A percentile compares a stretch with the other conserved stretches of the same genome.
These are phyloP conservation scores for Mastomys natalensis DNA, from an alignment of 2,113 vertebrate genomes.

Conservation along the genomic window DNA sequence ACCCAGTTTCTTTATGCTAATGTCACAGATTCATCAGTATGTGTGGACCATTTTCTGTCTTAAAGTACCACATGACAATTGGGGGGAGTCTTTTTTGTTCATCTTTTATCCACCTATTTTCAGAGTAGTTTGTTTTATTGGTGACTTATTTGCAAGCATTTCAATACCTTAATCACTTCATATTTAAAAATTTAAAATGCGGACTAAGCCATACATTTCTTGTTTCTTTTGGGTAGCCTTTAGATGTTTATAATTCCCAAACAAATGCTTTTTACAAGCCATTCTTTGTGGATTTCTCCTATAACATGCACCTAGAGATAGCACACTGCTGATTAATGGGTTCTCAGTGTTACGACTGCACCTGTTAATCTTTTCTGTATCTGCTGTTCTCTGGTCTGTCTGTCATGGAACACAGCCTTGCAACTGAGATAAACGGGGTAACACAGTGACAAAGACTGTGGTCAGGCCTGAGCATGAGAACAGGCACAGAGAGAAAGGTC, in stretches of 20 bases:
- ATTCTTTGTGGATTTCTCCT: neutral
- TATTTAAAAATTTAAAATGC: neutral
- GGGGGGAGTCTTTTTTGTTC: neutral
- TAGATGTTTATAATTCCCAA: neutral
- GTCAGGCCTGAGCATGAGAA: neutral
- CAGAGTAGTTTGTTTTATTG: neutral
- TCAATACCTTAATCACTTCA: neutral
- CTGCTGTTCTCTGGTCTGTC: neutral
- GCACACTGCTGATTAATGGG: slow-evolving; percentile 18
- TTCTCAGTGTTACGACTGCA: slow-evolving; percentile 49
- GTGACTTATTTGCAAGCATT: neutral
- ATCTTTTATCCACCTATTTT: neutral
- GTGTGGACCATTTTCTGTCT: neutral
- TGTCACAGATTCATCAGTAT: neutral
- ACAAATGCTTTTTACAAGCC: neutral
- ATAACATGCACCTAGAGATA: neutral
- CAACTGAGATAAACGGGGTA: slow-evolving; percentile 29
- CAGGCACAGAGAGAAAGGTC: neutral
- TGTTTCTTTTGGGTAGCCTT: neutral
- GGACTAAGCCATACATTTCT: neutral
- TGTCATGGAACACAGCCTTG: neutral
- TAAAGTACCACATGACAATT: neutral
- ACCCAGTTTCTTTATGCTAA: neutral
- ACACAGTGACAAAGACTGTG: neutral
- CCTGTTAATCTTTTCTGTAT: slow-evolving; percentile 46